Conservation (phyloP, 2,113 vertebrate species). For the Galbula dea region DNA sequence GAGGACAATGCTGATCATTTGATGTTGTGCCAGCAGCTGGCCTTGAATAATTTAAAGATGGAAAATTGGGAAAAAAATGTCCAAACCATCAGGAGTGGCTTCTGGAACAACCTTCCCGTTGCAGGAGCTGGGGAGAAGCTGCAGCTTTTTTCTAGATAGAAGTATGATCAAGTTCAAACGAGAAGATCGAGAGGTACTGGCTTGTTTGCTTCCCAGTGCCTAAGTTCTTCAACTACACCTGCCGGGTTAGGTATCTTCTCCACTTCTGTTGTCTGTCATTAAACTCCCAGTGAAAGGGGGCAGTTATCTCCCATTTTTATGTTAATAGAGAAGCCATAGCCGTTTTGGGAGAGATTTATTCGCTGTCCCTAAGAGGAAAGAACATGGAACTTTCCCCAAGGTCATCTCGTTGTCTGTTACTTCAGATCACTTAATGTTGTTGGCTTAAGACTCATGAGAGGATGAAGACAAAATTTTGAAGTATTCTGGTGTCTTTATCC, state of each 20-base stretch:
- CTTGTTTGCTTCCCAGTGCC: neutral
- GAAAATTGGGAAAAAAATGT: neutral
- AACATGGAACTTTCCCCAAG: neutral
- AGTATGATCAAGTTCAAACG: fast-evolving
- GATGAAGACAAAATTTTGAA: neutral
- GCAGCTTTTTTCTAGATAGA: neutral
- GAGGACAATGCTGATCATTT: constrained; percentile 2
- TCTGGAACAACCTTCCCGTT: neutral
- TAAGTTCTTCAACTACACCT: neutral
- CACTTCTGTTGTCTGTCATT: neutral
- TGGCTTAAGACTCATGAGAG: neutral
- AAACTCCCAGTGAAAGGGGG: neutral
- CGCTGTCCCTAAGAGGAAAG: neutral
- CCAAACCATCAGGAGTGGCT: neutral
- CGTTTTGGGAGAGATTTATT: neutral
- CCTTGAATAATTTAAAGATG: neutral
- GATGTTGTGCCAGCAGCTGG: neutral
- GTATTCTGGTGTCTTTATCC: neutral
- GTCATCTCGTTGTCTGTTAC: neutral
- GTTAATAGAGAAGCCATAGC: neutral
- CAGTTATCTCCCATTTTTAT: neutral
- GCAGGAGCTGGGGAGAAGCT: neutral
- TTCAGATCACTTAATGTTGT: neutral
- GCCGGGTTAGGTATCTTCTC: neutral
- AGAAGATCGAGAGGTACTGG: neutral